A percentile compares a stretch with the other conserved stretches of the same genome.
phyloP scores from a whole-genome alignment of 1,140 invertebrate species.

The Aricia agestis region DNA sequence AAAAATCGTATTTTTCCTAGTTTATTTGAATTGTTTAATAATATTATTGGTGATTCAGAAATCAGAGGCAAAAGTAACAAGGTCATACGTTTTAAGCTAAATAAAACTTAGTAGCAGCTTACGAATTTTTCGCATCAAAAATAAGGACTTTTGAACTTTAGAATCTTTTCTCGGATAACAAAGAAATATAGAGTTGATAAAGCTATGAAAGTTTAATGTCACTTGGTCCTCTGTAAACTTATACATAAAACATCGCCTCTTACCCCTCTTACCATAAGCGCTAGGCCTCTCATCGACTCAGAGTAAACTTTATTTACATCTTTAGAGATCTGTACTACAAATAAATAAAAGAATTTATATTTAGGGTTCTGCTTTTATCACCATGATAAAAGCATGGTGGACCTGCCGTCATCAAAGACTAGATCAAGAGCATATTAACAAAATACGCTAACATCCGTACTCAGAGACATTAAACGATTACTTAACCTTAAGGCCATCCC shows the following conservation, averaged over 20 bases:
- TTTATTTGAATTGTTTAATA: too few relatives aligned
- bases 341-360: background rate
- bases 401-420: too few relatives aligned
- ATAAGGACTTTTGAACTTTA: background rate
- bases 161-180: background rate
- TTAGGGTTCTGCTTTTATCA: background rate
- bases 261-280: conserved; percentile 47
- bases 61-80: too few relatives aligned
- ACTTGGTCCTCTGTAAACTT: conserved; percentile 37
- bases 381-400: background rate
- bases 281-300: conserved; percentile 45
- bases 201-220: conserved; percentile 63
- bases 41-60: too few relatives aligned
- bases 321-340: conserved; percentile 1
- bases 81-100: too few relatives aligned
- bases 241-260: conserved; percentile 62
- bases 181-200: conserved; percentile 32
- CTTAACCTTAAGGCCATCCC: too few relatives aligned
- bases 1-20: too few relatives aligned
- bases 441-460: too few relatives aligned
- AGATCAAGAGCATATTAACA: too few relatives aligned
- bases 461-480: too few relatives aligned
- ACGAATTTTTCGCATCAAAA: background rate
- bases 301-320: conserved; percentile 31
- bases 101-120: too few relatives aligned